A percentile compares a stretch with the other conserved stretches of the same genome.
phyloP scores from a whole-genome alignment of 2,888 invertebrate species.

The Diaprepes abbreviatus region DNA sequence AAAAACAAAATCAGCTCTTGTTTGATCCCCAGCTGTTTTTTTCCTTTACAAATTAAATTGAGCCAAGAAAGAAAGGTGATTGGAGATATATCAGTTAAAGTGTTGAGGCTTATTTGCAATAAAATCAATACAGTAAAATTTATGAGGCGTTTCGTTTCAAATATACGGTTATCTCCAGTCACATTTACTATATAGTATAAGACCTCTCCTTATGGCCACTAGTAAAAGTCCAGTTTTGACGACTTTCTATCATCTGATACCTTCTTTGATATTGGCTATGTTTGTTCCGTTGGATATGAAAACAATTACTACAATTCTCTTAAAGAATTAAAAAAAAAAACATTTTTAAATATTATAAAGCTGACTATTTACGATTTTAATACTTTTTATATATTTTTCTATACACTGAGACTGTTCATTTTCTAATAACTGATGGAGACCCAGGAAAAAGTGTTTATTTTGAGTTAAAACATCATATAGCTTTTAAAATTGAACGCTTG shows the following conservation, averaged over 20 bases:
- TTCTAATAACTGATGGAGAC: no score
- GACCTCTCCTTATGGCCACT: constrained; percentile 20
- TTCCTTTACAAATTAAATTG: constrained; percentile 36
- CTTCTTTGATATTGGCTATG: not conserved
- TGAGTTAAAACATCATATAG: no score
- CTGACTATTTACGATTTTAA: no score
- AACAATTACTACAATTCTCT: no score
- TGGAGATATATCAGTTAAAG: constrained; percentile 46
- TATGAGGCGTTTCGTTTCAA: constrained; percentile 59
- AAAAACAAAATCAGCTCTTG: not conserved
- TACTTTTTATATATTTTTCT: no score
- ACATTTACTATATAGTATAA: constrained; percentile 20
- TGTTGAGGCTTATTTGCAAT: constrained; percentile 63
- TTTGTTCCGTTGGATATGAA: not conserved
- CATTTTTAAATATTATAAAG: no score
- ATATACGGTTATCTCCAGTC: constrained; percentile 40
- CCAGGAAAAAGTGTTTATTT: no score
- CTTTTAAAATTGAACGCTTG: no score
- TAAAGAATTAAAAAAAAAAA: no score
- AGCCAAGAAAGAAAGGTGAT: constrained; percentile 39
- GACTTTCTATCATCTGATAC: constrained; percentile 32
- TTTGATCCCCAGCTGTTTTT: constrained; percentile 34
- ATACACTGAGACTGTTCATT: no score
- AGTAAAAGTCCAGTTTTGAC: constrained; percentile 35
- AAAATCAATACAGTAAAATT: constrained; percentile 65